A percentile compares a stretch with the other conserved stretches of the same genome.
phyloP scores from a whole-genome alignment of 2,113 vertebrate species.

The Ellobius talpinus region DNA sequence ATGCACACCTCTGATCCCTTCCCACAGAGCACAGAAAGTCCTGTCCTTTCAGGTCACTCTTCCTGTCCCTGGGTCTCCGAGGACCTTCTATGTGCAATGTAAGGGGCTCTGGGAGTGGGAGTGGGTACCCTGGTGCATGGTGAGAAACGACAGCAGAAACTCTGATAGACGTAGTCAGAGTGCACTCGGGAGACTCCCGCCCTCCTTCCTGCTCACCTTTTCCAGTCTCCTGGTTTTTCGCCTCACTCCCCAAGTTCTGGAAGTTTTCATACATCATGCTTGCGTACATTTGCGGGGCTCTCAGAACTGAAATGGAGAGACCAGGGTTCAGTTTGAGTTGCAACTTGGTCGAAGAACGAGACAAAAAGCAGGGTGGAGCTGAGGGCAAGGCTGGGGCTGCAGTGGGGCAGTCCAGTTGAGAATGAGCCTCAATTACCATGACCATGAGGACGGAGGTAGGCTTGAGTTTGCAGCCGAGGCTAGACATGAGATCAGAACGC shows the following conservation, averaged over 20 bases:
- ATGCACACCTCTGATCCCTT: not conserved
- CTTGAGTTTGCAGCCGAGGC: not conserved
- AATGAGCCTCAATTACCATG: not conserved
- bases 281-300: not conserved
- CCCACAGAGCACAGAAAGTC: not conserved
- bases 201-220: constrained; percentile 49
- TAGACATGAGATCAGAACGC: not conserved
- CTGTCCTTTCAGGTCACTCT: not conserved
- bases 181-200: no score
- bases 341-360: not conserved
- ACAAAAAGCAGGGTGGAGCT: not conserved
- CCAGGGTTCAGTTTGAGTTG: not conserved
- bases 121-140: no score
- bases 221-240: not conserved
- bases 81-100: not conserved
- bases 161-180: not conserved
- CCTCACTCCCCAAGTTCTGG: constrained; percentile 34
- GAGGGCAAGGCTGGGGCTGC: not conserved
- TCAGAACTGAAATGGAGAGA: not conserved
- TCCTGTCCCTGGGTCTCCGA: not conserved
- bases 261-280: constrained; percentile 48
- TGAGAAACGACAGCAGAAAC: not conserved
- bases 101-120: not conserved
- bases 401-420: not conserved
- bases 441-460: not conserved